A percentile compares a stretch with the other conserved stretches of the same genome.
phyloP scores from a whole-genome alignment of 2,113 vertebrate genomes.

The Lepisosteus oculatus region DNA sequence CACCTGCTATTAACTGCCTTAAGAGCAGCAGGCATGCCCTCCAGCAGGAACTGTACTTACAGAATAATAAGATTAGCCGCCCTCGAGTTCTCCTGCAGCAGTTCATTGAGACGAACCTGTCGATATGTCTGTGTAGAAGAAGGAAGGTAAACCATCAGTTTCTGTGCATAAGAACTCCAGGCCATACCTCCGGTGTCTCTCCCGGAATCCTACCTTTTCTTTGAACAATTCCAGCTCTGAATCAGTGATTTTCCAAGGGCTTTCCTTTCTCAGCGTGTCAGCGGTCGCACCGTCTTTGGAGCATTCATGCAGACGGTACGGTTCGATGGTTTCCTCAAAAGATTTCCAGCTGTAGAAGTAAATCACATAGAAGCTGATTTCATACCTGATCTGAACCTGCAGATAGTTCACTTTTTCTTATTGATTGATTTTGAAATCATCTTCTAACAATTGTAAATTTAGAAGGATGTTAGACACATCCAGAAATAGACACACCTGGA shows the following conservation, averaged over 20 bases:
- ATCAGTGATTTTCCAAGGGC: constrained; percentile 93
- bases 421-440: background rate
- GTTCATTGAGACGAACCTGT: constrained; percentile 89
- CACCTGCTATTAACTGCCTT: too few relatives aligned
- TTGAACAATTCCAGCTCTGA: constrained; percentile 82
- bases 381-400: background rate
- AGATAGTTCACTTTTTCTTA: background rate
- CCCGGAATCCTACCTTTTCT: constrained; percentile 79
- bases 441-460: too few relatives aligned
- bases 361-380: background rate
- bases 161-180: constrained; percentile 24
- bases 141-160: constrained; percentile 29
- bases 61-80: constrained; percentile 88
- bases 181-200: background rate
- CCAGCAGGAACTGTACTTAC: constrained; percentile 70
- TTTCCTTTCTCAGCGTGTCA: constrained; percentile 78
- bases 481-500: too few relatives aligned
- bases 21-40: too few relatives aligned
- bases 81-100: constrained; percentile 83
- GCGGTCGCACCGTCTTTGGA: constrained; percentile 76
- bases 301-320: constrained; percentile 83
- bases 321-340: constrained; percentile 94
- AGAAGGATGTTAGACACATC: too few relatives aligned
- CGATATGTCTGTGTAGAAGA: constrained; percentile 75
- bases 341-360: constrained; percentile 77